Base-by-base conservation (phyloP, 2,797 vertebrate genomes). In the Urocyon cinereoargenteus region DNA sequence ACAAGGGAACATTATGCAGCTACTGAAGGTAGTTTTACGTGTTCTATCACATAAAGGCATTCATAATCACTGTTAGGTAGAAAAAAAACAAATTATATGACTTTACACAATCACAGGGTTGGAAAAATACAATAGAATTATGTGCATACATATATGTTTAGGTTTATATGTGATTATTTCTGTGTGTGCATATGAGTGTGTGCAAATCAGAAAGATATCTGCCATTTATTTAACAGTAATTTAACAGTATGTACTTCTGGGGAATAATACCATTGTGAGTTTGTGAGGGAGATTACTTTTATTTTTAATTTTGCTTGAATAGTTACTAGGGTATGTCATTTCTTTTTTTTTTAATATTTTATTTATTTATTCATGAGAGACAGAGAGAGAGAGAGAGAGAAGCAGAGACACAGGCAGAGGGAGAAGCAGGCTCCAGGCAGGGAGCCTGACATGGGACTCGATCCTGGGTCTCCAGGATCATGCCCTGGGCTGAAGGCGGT, bases 251-350 rank as follows among this genome's bases (percentile, higher is more conserved):
- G 92, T 72, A 70, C 45, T 72, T 97, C 66, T 6, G 36, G 45
- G 31, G 49, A 70, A 36, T 24, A 51, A 10, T 59, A 75, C 78
- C 21, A 6, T 31, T 68, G 6, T 84, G 8, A 26, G 11, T 90
- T 96, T 87, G 53, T 53, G 10, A 45, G 84, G 15, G 34, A 5
- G 13, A 40, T 36, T 73, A 77, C 9, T 95, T 86, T 90, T 94
- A 84, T 90, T 91, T 93, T 90, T 91, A 92, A 84, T 26, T 90
- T 90, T 64, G 51, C 55, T 59, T 73, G 45, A 89, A 61, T 86
- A 22, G 8, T 75, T 92, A 61, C 57, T 13, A 87, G 62, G 24
- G 3, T 31, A 21, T 83, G 49, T 57, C 9, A 45, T 45, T 45
- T 45, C 40, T 45, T 45, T 8, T 45, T 45, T 45, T 45, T 40